Percentiles rank a stretch among this genome's conserved stretches.
Evolutionary conservation across 2,888 invertebrate genomes (phyloP).

Genomic region (Eristalis pertinax): DNA sequence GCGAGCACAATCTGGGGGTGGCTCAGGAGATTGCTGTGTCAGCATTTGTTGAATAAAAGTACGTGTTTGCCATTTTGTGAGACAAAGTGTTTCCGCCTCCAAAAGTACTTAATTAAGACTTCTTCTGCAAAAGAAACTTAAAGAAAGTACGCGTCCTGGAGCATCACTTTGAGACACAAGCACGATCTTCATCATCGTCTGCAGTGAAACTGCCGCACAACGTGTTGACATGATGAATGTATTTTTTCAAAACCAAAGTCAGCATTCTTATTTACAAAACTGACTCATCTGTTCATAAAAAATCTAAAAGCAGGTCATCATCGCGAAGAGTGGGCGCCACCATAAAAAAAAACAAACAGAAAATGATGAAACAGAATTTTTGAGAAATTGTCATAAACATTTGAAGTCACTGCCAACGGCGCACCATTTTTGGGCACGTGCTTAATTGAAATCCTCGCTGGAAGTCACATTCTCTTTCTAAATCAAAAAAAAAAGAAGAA

Average conservation of each 20-base stretch:
- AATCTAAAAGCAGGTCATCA: background rate
- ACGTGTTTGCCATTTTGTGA: too few relatives aligned
- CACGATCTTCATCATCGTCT: background rate
- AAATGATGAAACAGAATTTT: background rate
- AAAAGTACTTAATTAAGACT: too few relatives aligned
- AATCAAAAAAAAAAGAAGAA: background rate
- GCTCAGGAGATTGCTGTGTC: too few relatives aligned
- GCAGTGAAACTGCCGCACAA: background rate
- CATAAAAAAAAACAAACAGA: background rate
- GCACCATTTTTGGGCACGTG: slow-evolving; percentile 38
- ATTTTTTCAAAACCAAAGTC: background rate
- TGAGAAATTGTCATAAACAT: slow-evolving; percentile 8
- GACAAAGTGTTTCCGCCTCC: too few relatives aligned
- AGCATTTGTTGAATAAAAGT: too few relatives aligned
- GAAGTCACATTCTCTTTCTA: slow-evolving; percentile 43
- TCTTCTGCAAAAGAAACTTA: too few relatives aligned
- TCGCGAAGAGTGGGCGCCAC: background rate
- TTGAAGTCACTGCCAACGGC: background rate
- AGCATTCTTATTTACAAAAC: too few relatives aligned
- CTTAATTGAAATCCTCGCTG: slow-evolving; percentile 51
- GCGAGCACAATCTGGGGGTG: background rate
- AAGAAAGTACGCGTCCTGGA: too few relatives aligned
- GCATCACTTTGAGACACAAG: too few relatives aligned
- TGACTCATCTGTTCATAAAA: background rate
- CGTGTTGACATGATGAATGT: background rate